A percentile compares a stretch with the other conserved stretches of the same genome.
These are phyloP conservation scores for Cyclura pinguis DNA, from an alignment of 2,797 vertebrate species.

Conservation along the genomic window DNA sequence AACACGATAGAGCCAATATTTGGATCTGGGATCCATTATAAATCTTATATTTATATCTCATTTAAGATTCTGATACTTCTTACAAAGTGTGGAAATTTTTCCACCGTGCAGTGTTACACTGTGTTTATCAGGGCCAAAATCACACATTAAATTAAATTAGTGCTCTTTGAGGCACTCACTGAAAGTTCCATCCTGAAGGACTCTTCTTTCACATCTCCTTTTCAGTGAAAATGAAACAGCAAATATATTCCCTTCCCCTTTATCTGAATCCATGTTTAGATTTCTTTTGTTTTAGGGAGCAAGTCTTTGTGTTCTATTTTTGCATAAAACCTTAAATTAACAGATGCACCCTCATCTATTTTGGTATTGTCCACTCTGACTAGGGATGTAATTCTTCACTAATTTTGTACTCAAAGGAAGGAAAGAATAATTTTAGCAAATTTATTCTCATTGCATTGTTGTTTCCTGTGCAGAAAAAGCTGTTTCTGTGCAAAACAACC, in stretches of 20 bases:
- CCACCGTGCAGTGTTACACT: background rate
- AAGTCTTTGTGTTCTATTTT: background rate
- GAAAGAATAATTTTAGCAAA: no score
- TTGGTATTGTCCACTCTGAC: background rate
- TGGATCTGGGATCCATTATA: background rate
- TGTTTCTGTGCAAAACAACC: no score
- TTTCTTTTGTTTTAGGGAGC: background rate
- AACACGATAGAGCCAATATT: background rate
- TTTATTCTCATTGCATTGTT: no score
- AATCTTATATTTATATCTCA: background rate
- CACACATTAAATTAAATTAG: background rate
- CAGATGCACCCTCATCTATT: background rate
- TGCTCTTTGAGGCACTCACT: background rate
- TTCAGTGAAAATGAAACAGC: no score
- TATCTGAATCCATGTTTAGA: background rate
- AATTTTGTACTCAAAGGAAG: no score
- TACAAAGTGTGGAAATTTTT: background rate
- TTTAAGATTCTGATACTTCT: background rate
- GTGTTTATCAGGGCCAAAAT: background rate
- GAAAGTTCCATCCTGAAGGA: background rate
- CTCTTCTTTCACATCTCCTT: no score
- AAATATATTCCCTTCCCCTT: background rate
- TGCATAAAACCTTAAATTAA: background rate
- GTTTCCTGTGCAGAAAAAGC: no score
- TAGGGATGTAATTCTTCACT: no score